Conservation (phyloP, 2,797 vertebrate genomes). For the Tragopan temminckii region DNA sequence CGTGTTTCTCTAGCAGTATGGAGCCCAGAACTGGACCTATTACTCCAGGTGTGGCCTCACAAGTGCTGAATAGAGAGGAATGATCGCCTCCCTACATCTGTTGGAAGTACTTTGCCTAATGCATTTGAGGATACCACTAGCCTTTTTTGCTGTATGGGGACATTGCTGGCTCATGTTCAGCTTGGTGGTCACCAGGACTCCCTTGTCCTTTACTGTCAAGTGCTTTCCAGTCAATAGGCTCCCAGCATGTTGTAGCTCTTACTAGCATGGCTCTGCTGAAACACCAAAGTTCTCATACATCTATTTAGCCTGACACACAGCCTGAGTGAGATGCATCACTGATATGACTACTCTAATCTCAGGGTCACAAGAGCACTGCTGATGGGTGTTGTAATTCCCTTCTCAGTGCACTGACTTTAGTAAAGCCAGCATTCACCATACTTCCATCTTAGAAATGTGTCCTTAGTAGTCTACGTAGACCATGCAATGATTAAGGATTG, state of each 20-base stretch:
- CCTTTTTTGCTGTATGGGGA: background rate
- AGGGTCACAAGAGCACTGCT: background rate
- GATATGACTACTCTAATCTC: background rate
- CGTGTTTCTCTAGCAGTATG: background rate
- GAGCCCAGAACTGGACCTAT: background rate
- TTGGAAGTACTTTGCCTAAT: background rate
- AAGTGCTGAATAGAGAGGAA: background rate
- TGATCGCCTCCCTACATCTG: background rate
- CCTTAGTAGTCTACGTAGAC: background rate
- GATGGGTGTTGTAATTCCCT: background rate
- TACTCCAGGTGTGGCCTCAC: background rate
- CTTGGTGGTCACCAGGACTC: background rate
- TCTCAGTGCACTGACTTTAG: background rate
- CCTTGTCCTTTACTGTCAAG: background rate
- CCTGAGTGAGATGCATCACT: background rate
- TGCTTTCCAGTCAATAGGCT: background rate
- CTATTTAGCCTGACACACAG: background rate
- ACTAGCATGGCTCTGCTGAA: background rate
- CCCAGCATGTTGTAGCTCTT: background rate
- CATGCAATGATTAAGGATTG: background rate
- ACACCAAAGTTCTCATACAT: background rate
- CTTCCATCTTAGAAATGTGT: background rate
- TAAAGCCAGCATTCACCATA: background rate
- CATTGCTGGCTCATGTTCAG: background rate
- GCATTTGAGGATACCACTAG: rapidly evolving